Base-by-base conservation (phyloP, 2,888 invertebrate species). In the Cosmorhoe ocellata region DNA sequence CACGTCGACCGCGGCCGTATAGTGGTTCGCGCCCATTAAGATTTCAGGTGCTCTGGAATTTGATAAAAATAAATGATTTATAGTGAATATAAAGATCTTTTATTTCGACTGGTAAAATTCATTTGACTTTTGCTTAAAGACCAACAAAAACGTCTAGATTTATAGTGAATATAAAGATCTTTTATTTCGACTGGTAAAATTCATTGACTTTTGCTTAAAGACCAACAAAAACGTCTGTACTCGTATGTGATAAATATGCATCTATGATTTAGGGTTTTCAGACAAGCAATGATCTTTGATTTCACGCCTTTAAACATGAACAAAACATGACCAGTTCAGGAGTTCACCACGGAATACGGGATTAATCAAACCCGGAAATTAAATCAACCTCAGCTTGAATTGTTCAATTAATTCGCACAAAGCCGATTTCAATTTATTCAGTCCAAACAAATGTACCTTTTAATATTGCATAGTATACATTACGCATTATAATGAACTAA, bases 1-100 rank as follows among this genome's bases (percentile, higher is more conserved):
- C 45, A 99, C 97, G 82, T 99, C 99, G 36, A 99, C 98, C 3
- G 98, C 97, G 7, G 96, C 96, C 5, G 97, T 95, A 90, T 99
- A 99, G 81, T 99, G 98, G 69, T 96, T 95, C 24, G 99, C 98
- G 24, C 99, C 99, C 99, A 99, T 99, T 55, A 99, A 92, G 71
- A 99, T 97, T 91, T 99, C 99, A 0, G 99, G 99, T 13, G 99
- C 98, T 61, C 99, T 91, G 85, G 3, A 83, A 86, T 46, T 14
- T 38, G 11, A 40, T 1, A 27, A 28, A 9, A 9, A 37, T 10
- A 22, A 10, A 18, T 33, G 5, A 1, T 14, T 33, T 14, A 24
- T 5, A 18, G 4, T 2, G 18, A n/a, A n/a, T n/a, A n/a, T n/a
- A n/a, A n/a, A n/a, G n/a, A n/a, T n/a, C n/a, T n/a, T n/a, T n/a